Conservation (phyloP, 2,113 vertebrate species). For the Gasterosteus aculeatus region DNA sequence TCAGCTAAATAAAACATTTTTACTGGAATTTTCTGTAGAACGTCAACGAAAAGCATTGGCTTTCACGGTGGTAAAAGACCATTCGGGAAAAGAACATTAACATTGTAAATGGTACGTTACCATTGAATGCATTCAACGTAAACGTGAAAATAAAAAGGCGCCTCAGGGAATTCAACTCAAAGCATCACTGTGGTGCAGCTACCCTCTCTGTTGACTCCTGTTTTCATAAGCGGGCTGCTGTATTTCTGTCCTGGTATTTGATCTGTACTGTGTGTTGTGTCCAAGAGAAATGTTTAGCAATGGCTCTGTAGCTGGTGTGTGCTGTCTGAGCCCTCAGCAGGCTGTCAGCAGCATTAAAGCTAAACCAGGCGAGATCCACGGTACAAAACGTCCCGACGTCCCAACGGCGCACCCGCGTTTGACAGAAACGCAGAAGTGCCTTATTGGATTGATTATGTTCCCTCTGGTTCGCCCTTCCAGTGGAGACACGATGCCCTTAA, state of each 20-base stretch:
- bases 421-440: no score
- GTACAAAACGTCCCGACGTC: background rate
- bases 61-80: background rate
- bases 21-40: background rate
- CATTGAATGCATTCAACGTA: background rate
- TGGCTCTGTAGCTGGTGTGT: slow-evolving; percentile 13
- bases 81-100: background rate
- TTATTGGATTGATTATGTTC: background rate
- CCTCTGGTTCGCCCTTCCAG: background rate
- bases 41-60: background rate
- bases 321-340: slow-evolving; percentile 17
- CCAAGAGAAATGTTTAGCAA: slow-evolving; percentile 45
- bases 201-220: background rate
- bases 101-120: background rate
- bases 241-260: slow-evolving; percentile 39
- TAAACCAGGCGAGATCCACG: slow-evolving; percentile 1
- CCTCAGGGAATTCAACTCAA: background rate
- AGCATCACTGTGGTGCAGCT: background rate
- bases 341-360: slow-evolving; percentile 11
- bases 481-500: no score
- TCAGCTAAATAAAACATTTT: background rate
- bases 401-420: background rate
- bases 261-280: slow-evolving; percentile 19
- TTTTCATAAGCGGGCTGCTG: slow-evolving; percentile 12
- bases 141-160: background rate